Evolutionary conservation across 2,797 vertebrate species (phyloP), one percentile per base, ranked within the genome.

Genomic region (Loris lydekkerianus): DNA sequence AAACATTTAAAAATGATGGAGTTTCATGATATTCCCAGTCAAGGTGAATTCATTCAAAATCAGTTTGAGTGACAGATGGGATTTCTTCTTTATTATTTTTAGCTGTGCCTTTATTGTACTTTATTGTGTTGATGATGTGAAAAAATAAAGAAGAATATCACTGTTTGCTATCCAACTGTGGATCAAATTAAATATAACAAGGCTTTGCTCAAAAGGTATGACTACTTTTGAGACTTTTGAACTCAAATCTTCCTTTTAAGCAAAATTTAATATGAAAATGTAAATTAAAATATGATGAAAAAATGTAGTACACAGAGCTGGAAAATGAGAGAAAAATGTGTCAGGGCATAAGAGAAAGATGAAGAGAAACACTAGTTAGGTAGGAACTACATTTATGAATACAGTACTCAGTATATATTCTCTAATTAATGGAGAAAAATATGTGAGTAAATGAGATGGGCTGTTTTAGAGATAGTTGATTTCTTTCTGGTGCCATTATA

Each of bases 221-320:
- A 93, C 34, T 34, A 8, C 17, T 63, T 60, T 83, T 27, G 70
- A 46, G 69, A 13, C n/a, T 91, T 78, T 97, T 61, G 10, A 96
- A 93, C 43, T 88, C 34, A 70, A 86, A 91, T 88, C 69, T 94
- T 60, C 69, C 73, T 93, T 89, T 95, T 67, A 73, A 91, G 80
- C 29, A 94, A 90, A 94, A 96, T 96, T 61, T 95, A 94, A 69
- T 85, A 88, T 89, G 86, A 89, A 91, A 81, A 94, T 84, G 65
- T 80, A 77, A 96, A 96, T 94, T 95, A 95, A 95, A 95, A 91
- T 86, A n/a, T 80, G 90, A 92, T 91, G 53, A 58, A 86, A 94
- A 96, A 96, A 83, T 78, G 27, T 72, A 87, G 20, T 78, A 75
- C 81, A 94, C 86, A 43, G 77, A 96, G 20, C 69, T 92, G 81